A percentile compares a stretch with the other conserved stretches of the same genome.
Evolutionary conservation across 2,797 vertebrate genomes (phyloP).

Genomic region (Ataeniobius toweri): DNA sequence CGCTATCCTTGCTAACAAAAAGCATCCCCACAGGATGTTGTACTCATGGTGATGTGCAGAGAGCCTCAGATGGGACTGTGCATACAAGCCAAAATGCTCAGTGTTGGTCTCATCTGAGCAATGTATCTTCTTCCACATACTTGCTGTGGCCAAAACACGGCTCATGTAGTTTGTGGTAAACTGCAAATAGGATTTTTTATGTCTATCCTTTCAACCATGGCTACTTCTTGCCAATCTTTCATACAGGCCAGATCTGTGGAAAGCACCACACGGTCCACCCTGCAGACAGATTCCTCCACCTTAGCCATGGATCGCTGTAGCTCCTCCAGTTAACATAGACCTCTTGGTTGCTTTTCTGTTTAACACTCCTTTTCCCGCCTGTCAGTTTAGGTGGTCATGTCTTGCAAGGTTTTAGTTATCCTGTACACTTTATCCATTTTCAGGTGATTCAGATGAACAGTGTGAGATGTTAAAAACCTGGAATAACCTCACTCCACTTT

Average conservation of each 20-base stretch:
- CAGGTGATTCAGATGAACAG: too few relatives aligned
- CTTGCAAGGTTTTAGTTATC: background rate
- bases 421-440: too few relatives aligned
- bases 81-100: background rate
- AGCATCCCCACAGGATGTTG: background rate
- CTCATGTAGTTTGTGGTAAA: background rate
- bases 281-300: background rate
- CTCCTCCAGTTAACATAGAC: background rate
- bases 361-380: background rate
- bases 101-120: background rate
- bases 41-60: background rate
- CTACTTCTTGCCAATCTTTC: background rate
- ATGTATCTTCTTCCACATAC: background rate
- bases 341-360: background rate
- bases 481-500: too few relatives aligned
- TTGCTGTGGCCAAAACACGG: too few relatives aligned
- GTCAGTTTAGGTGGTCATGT: background rate
- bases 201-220: background rate
- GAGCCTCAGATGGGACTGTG: background rate
- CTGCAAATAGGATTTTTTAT: background rate
- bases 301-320: too few relatives aligned
- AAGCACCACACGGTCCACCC: background rate
- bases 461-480: too few relatives aligned
- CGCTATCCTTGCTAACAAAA: background rate
- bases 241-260: background rate